Conservation (phyloP, 2,888 invertebrate species). For the Xestia c-nigrum region DNA sequence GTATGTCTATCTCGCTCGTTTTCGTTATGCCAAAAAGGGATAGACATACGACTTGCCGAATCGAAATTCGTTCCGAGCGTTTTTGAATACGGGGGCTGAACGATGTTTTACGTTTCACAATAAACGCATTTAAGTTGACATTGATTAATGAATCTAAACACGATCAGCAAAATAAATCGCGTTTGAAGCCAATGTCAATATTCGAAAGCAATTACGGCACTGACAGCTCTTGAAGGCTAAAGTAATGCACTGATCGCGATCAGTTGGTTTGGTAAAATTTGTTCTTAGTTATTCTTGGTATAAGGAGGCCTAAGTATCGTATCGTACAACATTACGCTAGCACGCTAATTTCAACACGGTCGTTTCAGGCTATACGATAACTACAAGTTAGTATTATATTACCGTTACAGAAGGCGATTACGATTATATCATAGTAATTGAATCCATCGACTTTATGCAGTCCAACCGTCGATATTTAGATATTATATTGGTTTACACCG, state of each 20-base stretch:
- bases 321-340: constrained; percentile 39
- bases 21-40: no score
- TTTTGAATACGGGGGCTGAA: no score
- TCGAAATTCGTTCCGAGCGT: no score
- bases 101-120: neutral
- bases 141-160: neutral
- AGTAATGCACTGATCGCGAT: neutral
- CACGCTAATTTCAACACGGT: constrained; percentile 54
- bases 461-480: constrained; percentile 54
- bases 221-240: neutral
- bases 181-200: neutral
- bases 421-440: constrained; percentile 64
- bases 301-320: neutral
- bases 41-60: no score
- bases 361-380: constrained; percentile 56
- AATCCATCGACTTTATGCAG: constrained; percentile 47
- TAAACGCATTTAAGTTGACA: neutral
- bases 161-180: neutral
- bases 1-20: no score
- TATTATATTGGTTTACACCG: constrained; percentile 9
- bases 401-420: constrained; percentile 62
- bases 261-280: neutral
- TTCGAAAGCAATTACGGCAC: neutral
- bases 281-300: neutral
- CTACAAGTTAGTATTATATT: constrained; percentile 57